phyloP scores from a whole-genome alignment of 2,888 invertebrate genomes.

The Drosophila rubida region DNA sequence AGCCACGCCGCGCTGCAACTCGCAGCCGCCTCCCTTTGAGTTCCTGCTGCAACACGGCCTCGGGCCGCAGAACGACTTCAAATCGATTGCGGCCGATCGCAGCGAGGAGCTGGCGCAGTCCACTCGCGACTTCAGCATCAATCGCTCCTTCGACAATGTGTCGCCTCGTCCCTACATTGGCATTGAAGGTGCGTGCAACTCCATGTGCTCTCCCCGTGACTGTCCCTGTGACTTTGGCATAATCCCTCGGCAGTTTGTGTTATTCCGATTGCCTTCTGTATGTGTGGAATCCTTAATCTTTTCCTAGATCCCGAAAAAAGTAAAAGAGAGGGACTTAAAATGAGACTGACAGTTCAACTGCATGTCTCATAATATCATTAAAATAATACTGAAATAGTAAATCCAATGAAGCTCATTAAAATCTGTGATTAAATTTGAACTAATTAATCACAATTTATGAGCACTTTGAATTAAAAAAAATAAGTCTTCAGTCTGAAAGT shows the following conservation, averaged over 20 bases:
- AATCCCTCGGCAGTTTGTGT: neutral
- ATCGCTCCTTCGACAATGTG: conserved; percentile 82
- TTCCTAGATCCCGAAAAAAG: too few species aligned
- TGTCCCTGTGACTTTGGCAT: conserved; percentile 5
- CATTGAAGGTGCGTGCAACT: conserved; percentile 78
- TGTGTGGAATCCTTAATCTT: neutral
- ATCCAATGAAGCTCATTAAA: too few species aligned
- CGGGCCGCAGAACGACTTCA: conserved; percentile 35
- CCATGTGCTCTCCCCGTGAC: conserved; percentile 10
- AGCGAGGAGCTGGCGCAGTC: conserved; percentile 46
- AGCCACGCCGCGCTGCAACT: conserved; percentile 69
- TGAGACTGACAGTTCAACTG: too few species aligned
- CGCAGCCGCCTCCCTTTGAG: conserved; percentile 76
- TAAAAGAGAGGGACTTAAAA: too few species aligned
- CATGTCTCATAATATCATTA: too few species aligned
- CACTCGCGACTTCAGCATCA: conserved; percentile 51
- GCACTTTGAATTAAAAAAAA: neutral
- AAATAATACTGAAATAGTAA: too few species aligned
- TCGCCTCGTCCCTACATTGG: conserved; percentile 83
- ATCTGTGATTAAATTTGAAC: too few species aligned
- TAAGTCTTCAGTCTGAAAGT: too few species aligned
- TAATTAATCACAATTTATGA: neutral
- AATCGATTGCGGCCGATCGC: conserved; percentile 43
- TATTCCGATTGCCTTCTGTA: neutral
- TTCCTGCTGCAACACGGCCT: conserved; percentile 66